These are phyloP conservation scores for Cheilosia vernalis DNA, from an alignment of 2,888 invertebrate genomes.

Conservation along the genomic window DNA sequence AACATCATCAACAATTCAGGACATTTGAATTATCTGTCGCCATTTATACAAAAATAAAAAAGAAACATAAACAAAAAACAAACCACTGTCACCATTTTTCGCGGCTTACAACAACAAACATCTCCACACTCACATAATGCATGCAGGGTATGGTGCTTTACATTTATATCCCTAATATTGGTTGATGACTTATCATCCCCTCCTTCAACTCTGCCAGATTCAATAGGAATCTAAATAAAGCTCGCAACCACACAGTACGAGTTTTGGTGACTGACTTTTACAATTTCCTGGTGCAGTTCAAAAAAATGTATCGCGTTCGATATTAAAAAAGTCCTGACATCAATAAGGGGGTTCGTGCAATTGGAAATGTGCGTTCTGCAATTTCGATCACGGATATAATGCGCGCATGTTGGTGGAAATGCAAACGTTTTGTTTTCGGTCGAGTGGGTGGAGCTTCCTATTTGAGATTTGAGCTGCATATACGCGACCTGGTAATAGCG, in stretches of 20 bases:
- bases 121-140: neutral
- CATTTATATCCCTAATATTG: slow-evolving; percentile 10
- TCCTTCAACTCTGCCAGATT: neutral
- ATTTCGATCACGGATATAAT: neutral
- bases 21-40: slow-evolving; percentile 34
- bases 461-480: neutral
- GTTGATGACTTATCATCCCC: slow-evolving; percentile 10
- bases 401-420: neutral
- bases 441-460: slow-evolving; percentile 2
- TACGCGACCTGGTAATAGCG: neutral
- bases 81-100: slow-evolving; percentile 5
- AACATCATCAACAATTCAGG: slow-evolving; percentile 47
- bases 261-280: slow-evolving; percentile 3
- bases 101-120: slow-evolving; percentile 23
- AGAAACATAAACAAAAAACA: neutral
- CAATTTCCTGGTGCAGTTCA: neutral
- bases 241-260: slow-evolving; percentile 18
- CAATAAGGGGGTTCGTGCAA: slow-evolving; percentile 11
- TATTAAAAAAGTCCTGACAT: slow-evolving; percentile 51
- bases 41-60: slow-evolving; percentile 15
- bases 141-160: too few relatives aligned
- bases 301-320: slow-evolving; percentile 1
- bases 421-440: slow-evolving; percentile 6
- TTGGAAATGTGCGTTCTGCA: slow-evolving; percentile 11
- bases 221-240: slow-evolving; percentile 9